phyloP scores from a whole-genome alignment of 1,140 invertebrate genomes.

The Lucilia sericata region DNA sequence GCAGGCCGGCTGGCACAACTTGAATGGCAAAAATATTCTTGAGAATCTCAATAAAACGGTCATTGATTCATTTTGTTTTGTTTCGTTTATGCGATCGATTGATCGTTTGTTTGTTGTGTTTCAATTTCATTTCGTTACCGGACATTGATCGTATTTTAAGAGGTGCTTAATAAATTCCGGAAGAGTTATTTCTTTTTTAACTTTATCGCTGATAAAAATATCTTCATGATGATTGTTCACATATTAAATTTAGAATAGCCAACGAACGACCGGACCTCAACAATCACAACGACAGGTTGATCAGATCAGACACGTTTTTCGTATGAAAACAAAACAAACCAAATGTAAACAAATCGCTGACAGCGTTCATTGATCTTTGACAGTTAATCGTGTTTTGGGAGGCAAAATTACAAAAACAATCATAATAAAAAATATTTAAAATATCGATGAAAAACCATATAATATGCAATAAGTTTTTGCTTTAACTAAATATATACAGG shows the following conservation, averaged over 20 bases:
- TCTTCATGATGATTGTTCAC: not conserved
- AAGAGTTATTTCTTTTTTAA: conserved; percentile 1
- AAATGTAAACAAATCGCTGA: conserved; percentile 39
- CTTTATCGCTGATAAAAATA: conserved; percentile 9
- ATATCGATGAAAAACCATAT: too few species aligned
- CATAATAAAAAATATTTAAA: not conserved
- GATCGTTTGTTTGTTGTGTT: not conserved
- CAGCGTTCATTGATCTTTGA: conserved; percentile 36
- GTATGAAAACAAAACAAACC: not conserved
- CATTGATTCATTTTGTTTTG: conserved; percentile 17
- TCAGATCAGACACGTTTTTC: not conserved
- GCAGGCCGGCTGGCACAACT: not conserved
- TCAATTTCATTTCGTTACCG: conserved; percentile 16
- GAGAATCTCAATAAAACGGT: conserved; percentile 40
- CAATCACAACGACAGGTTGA: conserved; percentile 14
- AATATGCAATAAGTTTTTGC: too few species aligned
- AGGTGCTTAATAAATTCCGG: not conserved
- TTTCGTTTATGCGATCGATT: not conserved
- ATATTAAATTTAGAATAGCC: conserved; percentile 16
- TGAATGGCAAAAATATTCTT: conserved; percentile 32
- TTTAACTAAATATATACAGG: too few species aligned
- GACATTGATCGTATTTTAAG: not conserved
- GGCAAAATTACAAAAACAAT: not conserved
- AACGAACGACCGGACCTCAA: not conserved
- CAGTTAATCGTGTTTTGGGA: conserved; percentile 1